phyloP scores from a whole-genome alignment of 2,113 vertebrate genomes.

The Petrocephalus zakoni region DNA sequence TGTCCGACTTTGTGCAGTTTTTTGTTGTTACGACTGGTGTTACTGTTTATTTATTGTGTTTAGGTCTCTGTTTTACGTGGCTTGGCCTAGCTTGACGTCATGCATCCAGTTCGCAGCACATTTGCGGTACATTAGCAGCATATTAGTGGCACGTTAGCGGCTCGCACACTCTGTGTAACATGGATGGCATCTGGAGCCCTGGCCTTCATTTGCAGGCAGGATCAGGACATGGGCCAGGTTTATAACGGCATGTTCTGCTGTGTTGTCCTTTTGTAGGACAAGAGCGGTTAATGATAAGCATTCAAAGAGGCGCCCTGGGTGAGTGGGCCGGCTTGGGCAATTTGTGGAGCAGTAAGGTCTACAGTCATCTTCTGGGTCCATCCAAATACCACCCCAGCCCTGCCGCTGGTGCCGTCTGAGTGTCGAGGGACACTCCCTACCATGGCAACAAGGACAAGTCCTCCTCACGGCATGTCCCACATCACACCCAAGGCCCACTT shows the following conservation, averaged over 20 bases:
- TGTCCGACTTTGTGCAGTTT: neutral
- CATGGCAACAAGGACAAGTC: neutral
- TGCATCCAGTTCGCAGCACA: neutral
- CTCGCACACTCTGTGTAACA: neutral
- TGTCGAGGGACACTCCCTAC: neutral
- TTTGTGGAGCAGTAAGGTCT: neutral
- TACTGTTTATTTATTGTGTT: neutral
- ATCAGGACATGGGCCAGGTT: neutral
- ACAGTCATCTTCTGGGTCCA: neutral
- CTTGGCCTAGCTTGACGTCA: neutral
- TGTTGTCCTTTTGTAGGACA: neutral
- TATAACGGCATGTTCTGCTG: neutral
- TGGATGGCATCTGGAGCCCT: neutral
- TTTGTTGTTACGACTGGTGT: neutral
- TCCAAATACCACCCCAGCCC: neutral
- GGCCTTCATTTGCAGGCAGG: neutral
- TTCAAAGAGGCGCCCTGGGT: neutral
- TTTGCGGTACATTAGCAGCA: neutral
- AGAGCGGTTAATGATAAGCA: neutral
- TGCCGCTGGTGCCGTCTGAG: neutral
- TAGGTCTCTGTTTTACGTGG: neutral
- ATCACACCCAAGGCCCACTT: neutral
- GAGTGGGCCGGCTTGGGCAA: neutral
- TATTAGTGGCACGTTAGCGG: neutral
- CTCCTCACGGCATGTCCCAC: neutral